Base-by-base conservation (phyloP, 2,888 invertebrate genomes). In the Eugnorisma glareosa region DNA sequence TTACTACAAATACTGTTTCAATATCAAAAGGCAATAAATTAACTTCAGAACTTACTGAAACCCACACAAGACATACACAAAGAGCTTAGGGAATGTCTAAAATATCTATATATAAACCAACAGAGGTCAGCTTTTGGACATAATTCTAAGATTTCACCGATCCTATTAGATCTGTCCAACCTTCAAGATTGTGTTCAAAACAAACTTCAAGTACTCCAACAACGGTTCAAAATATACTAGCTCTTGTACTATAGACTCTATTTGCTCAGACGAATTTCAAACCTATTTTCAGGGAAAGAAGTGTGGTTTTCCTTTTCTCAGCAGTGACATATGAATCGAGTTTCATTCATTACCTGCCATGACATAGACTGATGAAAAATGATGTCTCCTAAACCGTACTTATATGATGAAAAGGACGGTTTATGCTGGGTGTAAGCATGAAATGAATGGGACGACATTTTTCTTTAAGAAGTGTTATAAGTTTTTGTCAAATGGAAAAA, bases 291-390 rank as follows among this genome's bases (percentile, higher is more conserved):
- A 0, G 0, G 0, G 0, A 0, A 0, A 21, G 35, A 84, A 35
- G 35, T 21, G 21, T 48, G 28, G 1, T 45, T 79, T 73, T 82
- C 15, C 40, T 51, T 57, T n/a, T 1, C 24, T 1, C 18, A 45
- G 8, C 7, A 31, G 24, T 54, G 63, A 68, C 66, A n/a, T 76
- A 61, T 84, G 81, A 85, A 85, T 88, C 81, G 82, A 86, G 89
- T 83, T 88, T 86, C 90, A 89, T 93, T 92, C 91, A 89, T 91
- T 90, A 91, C 89, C 85, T 86, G 86, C 67, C 86, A 82, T 89
- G 92, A 90, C 90, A 85, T 79, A 77, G 86, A 43, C 31, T 84
- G 88, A 90, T 93, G 93, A 93, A 90, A 92, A 93, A 93, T 92
- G 93, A 93, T 92, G 91, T 90, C 89, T 90, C 75, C 77, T 61